These are phyloP conservation scores for Agrenia bidenticulata DNA, from an alignment of 2,888 invertebrate genomes.

Conservation along the genomic window DNA sequence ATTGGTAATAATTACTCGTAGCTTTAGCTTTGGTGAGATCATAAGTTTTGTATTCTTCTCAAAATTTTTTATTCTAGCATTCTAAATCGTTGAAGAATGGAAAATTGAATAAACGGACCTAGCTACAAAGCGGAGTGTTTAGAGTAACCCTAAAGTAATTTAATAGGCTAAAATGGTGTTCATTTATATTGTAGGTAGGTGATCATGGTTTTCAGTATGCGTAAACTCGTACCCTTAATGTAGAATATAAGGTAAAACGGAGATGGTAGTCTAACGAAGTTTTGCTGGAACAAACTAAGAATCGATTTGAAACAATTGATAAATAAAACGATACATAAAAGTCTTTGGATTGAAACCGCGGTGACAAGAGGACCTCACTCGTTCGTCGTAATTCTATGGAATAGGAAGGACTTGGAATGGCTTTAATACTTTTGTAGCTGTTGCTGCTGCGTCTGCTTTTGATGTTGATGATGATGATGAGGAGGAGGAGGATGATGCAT, in stretches of 20 bases:
- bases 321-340: constrained; percentile 17
- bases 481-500: background rate
- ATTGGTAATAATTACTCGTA: too few species aligned
- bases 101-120: too few species aligned
- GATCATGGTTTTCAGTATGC: too few species aligned
- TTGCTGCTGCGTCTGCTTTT: background rate
- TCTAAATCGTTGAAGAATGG: too few species aligned
- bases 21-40: too few species aligned
- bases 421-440: background rate
- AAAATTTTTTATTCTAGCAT: too few species aligned
- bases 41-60: too few species aligned
- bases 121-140: too few species aligned
- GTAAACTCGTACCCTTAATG: background rate
- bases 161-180: background rate
- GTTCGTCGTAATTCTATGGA: constrained; percentile 1
- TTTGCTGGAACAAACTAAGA: too few species aligned
- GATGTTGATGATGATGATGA: constrained; percentile 5
- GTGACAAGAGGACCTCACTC: constrained; percentile 37
- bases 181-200: background rate
- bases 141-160: too few species aligned
- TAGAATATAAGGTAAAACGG: too few species aligned
- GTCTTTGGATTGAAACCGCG: constrained; percentile 48
- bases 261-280: background rate
- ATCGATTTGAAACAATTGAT: constrained; percentile 2
- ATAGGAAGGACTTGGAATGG: constrained; percentile 2